Base-by-base conservation (phyloP, 2,888 invertebrate genomes). In the Drosophila picticornis region DNA sequence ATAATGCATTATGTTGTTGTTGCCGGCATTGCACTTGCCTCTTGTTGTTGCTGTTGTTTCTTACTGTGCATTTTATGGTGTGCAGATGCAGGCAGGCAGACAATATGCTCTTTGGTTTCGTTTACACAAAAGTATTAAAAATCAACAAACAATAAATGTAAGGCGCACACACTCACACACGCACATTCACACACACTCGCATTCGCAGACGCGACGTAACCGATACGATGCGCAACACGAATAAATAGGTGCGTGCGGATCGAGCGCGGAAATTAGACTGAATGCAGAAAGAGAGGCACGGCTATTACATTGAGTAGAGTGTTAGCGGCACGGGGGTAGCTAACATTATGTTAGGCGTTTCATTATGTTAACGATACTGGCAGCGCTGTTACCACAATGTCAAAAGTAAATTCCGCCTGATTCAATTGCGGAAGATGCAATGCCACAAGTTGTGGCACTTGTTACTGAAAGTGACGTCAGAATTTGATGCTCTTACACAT, bases 11-110 rank as follows among this genome's bases (percentile, higher is more conserved):
- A 81, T 83, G 72, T 66, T 72, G 62, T 70, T 71, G 62, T 71
- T 81, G 81, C 80, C 80, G 80, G 80, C 80, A 75, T 71, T 68
- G 73, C 65, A 81, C 70, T 83, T 81, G 77, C 75, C 72, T 72
- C 52, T 52, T 68, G 63, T 53, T 69, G 67, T 38, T 70, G 64
- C 32, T 61, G 63, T 22, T 69, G 70, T 72, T 80, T 66, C 27
- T 75, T 71, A 68, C 60, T 78, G 70, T 80, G 69, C 84, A 84
- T 84, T 81, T 80, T 83, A 63, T 60, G 56, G 38, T 65, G 57
- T 31, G 60, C 68, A 69, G 75, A 61, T 75, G 79, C 61, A 61
- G 65, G 65, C 70, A 61, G 67, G 79, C 64, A 58, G 65, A 62
- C 70, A 61, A 63, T 63, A 48, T 59, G 75, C 62, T 79, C 80